Evolutionary conservation across 2,888 invertebrate genomes (phyloP).

Genomic region (Pocota personata): DNA sequence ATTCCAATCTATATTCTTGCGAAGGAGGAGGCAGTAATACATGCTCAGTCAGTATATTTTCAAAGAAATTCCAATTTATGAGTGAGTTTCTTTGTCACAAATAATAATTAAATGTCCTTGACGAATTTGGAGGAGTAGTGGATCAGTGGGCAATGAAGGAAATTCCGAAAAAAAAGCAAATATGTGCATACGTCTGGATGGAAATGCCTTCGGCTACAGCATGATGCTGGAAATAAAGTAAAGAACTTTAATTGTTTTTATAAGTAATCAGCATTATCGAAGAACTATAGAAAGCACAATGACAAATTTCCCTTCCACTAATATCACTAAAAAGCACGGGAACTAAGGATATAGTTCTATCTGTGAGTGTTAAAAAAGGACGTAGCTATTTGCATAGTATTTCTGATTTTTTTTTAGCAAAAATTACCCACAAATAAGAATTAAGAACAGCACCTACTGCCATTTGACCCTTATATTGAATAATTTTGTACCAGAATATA

Average conservation of each 20-base stretch:
- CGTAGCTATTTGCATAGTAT: too few species aligned
- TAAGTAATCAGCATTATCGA: too few species aligned
- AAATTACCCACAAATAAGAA: too few species aligned
- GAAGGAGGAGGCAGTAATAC: not conserved
- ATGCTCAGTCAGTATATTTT: constrained; percentile 18
- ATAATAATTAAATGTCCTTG: constrained; percentile 39
- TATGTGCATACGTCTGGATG: not conserved
- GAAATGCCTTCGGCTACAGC: not conserved
- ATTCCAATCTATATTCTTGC: constrained; percentile 14
- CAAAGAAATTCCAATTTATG: constrained; percentile 12
- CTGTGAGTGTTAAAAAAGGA: too few species aligned
- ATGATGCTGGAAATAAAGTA: not conserved
- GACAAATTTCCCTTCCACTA: too few species aligned
- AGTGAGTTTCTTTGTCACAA: constrained; percentile 23
- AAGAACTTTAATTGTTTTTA: not conserved
- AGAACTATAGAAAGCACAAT: too few species aligned
- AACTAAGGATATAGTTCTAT: too few species aligned
- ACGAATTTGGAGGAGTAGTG: not conserved
- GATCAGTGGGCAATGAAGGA: not conserved
- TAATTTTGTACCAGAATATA: too few species aligned
- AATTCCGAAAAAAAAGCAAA: not conserved
- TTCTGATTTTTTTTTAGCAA: too few species aligned
- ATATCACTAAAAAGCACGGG: too few species aligned
- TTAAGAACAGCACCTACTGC: too few species aligned
- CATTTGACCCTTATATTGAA: too few species aligned